Conservation (phyloP, 2,888 invertebrate species). For the Charanyca ferruginea region DNA sequence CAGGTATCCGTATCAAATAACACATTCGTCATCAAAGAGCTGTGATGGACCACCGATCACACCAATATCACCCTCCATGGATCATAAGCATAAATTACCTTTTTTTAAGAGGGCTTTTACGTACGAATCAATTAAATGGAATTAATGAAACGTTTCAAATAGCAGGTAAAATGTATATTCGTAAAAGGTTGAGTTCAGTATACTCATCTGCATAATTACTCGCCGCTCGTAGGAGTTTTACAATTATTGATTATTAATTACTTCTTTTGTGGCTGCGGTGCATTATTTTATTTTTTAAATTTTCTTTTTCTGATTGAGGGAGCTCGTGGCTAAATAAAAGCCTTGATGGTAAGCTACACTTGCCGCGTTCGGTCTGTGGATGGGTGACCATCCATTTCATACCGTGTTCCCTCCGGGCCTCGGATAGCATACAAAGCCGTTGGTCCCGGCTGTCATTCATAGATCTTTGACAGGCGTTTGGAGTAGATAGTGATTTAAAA, state of each 20-base stretch:
- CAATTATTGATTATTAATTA: slow-evolving; percentile 60
- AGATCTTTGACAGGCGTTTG: too few species aligned
- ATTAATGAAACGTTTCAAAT: slow-evolving; percentile 42
- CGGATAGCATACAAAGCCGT: too few species aligned
- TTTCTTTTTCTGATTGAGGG: too few species aligned
- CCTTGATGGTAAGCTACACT: too few species aligned
- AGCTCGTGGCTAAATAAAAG: too few species aligned
- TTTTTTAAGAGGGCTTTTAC: slow-evolving; percentile 32
- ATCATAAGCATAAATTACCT: slow-evolving; percentile 32
- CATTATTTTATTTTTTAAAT: slow-evolving; percentile 16
- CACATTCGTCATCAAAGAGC: slow-evolving; percentile 29
- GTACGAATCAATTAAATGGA: slow-evolving; percentile 54
- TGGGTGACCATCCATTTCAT: too few species aligned
- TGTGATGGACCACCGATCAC: slow-evolving; percentile 31
- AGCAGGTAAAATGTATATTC: slow-evolving; percentile 32
- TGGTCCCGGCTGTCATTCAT: too few species aligned
- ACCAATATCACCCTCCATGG: neutral
- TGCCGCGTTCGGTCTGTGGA: too few species aligned
- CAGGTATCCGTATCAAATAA: neutral
- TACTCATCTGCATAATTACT: slow-evolving; percentile 60
- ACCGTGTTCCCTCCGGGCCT: too few species aligned
- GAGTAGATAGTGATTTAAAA: too few species aligned
- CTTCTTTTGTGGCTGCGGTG: slow-evolving; percentile 38
- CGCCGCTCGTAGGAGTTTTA: slow-evolving; percentile 39
- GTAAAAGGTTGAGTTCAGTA: slow-evolving; percentile 52